A percentile compares a stretch with the other conserved stretches of the same genome.
Evolutionary conservation across 1,140 invertebrate genomes (phyloP).

Genomic region (Danaus plexippus): DNA sequence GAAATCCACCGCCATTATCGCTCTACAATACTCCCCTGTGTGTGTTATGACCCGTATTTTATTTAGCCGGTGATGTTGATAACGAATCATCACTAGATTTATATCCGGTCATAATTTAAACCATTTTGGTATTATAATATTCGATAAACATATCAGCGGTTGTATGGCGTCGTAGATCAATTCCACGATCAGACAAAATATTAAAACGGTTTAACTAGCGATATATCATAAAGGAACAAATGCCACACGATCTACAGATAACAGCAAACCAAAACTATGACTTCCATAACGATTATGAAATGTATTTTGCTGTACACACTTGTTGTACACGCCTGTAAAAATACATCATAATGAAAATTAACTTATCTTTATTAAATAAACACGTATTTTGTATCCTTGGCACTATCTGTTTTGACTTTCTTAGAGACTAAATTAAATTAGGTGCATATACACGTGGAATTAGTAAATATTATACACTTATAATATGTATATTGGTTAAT

Average conservation of each 20-base stretch:
- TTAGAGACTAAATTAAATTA: neutral
- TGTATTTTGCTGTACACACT: no score
- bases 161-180: neutral
- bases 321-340: no score
- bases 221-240: no score
- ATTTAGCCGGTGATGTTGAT: slow-evolving; percentile 10
- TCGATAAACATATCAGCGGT: slow-evolving; percentile 35
- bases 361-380: slow-evolving; percentile 29
- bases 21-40: slow-evolving; percentile 4
- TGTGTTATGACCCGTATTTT: slow-evolving; percentile 4
- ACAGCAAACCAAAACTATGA: no score
- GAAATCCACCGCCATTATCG: slow-evolving; percentile 48
- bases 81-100: slow-evolving; percentile 10
- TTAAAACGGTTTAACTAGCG: no score
- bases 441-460: neutral
- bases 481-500: no score
- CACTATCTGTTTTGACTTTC: neutral
- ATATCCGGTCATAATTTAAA: slow-evolving; percentile 14
- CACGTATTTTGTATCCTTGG: slow-evolving; percentile 5
- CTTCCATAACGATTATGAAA: no score
- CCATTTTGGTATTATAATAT: slow-evolving; percentile 12
- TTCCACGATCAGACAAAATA: no score
- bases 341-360: no score
- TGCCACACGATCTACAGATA: no score
- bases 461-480: no score